Evolutionary conservation across 2,888 invertebrate genomes (phyloP), one percentile per base, ranked within the genome.

Genomic region (Petrophora chlorosata): DNA sequence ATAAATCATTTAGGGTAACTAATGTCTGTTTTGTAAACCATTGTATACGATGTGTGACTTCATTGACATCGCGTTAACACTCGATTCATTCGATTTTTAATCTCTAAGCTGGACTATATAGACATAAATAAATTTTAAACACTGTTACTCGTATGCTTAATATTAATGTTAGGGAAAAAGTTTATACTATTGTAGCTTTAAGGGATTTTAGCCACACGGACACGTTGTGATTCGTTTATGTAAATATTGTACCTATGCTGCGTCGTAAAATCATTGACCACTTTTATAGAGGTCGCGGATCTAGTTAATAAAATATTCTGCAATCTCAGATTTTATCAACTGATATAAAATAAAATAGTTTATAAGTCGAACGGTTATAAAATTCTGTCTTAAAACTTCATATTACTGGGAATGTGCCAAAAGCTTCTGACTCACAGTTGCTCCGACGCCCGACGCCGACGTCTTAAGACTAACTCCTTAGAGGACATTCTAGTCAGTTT

Each of bases 11-110:
- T 83, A 83, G 76, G 72, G 76, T 60, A 57, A 77, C 79, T 70
- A 74, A 79, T 80, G 79, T 84, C 79, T 82, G 80, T 85, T 89
- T 86, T 86, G 72, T 86, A 87, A 88, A 86, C 81, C 82, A 78
- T 85, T 89, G 89, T 89, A 90, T 90, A 90, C 89, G 88, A 90
- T 86, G 85, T 84, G 82, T 82, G 84, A 85, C 82, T 86, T 84
- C 76, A 80, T 71, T 79, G 70, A 73, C 85, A 78, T 81, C 86
- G 79, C 77, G 71, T 79, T 78, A 76, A 76, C 79, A 72, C 67
- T 74, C 73, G 74, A 81, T 76, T 85, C 71, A 56, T 60, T 61
- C 77, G 79, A 82, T 75, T 80, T 76, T 75, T 79, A 74, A 74
- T 79, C 62, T 69, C 59, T 87, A 84, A 82, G 80, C 72, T 76